Base-by-base conservation (phyloP, 2,113 vertebrate species). In the Calidris pygmaea region DNA sequence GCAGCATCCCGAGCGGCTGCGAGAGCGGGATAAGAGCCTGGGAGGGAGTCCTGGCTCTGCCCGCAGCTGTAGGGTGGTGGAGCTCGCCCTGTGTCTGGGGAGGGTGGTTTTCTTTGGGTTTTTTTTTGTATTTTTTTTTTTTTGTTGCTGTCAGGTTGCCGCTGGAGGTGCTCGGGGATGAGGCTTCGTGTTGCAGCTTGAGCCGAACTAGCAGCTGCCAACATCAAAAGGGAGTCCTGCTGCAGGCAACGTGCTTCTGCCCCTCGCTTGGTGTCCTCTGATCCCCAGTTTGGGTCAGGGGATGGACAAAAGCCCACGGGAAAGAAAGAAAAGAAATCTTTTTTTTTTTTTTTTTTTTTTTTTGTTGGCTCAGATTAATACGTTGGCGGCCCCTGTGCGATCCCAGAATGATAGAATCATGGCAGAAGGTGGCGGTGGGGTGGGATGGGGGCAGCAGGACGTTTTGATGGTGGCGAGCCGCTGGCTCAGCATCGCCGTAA, bases 111-210 rank as follows among this genome's bases (percentile, higher is more conserved):
- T 10, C 9, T 20, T 47, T 6, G 47, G 47, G 8, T 47, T 47
- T 47, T 47, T 19, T 47, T 19, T 47, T 47, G 19, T 18, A 18
- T 45, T 47, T 8, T 19, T 47, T 47, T 45, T 45, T 45, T 45
- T n/a, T 95, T 50, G 85, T 50, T 85, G 60, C 77, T 77, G 89
- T 89, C 84, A 74, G 80, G 24, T 10, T 67, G 84, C 90, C 83
- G 94, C 75, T 85, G 85, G 90, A 94, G 85, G 85, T 90, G 90
- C 71, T 80, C 12, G 59, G 73, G 63, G 86, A 93, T 74, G 83
- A 76, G 72, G 85, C 50, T 93, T 97, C 79, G 4, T 88, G 90
- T 96, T 88, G 62, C 86, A 50, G 83, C 92, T 92, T 95, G 96
- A 96, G 85, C 68, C 0, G 2, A 66, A 83, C 62, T 77, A 80